Base-by-base conservation (phyloP, 1,140 invertebrate species). In the Scylla paramamosain region DNA sequence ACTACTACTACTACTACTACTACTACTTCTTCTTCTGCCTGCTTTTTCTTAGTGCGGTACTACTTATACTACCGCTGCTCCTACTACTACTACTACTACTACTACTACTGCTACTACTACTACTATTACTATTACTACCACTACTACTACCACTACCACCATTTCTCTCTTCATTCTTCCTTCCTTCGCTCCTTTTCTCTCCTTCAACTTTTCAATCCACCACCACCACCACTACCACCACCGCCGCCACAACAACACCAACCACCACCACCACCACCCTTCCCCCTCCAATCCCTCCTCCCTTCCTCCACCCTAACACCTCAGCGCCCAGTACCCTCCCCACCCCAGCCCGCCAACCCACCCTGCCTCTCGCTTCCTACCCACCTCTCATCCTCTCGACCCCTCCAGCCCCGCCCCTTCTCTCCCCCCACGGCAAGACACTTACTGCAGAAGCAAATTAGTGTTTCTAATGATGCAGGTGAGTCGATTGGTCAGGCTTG, bases 381-480 rank as follows among this genome's bases (percentile, higher is more conserved):
- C 20, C 84, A 16, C 31, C 39, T n/a, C 84, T 10, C 31, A 4
- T 39, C 84, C 31, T 87, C 10, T 29, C 25, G 16, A 25, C 31
- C 83, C 83, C n/a, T 32, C n/a, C 83, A 12, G 2, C 31, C 84
- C 31, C 84, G 14, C 12, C 84, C 84, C 4, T 25, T 7, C 67
- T 77, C 67, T 7, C 67, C 67, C 59, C 67, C 6, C 67, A 77
- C 20, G 16, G 67, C 67, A 77, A 59, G 0, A 59, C 52, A 59
- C 52, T 59, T 86, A 39, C 28, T 86, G 83, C 32, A 88, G 31
- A 29, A 28, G 86, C 16, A 88, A 88, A 46, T 45, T 45, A 46
- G 86, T 39, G 86, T 88, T 29, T 12, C 32, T 88, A 46, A 88
- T 39, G 86, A 46, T 88, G 86, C 16, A 46, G 86, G 86, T 88